Conservation (phyloP, 2,888 invertebrate genomes). For the Masnerella sp. region DNA sequence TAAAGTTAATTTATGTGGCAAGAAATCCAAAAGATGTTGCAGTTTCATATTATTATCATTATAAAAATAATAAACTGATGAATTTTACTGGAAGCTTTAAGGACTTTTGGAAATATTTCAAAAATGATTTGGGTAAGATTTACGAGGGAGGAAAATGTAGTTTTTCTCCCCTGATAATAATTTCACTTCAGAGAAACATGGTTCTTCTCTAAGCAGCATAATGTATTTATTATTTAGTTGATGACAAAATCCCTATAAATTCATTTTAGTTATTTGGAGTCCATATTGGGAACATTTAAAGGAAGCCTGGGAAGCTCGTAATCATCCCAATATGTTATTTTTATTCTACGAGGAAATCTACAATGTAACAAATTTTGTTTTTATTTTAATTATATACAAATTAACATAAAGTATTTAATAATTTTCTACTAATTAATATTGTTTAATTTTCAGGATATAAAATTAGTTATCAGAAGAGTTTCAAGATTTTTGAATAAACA, state of each 20-base stretch:
- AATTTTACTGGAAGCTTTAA: slow-evolving; percentile 65
- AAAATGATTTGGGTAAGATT: slow-evolving; percentile 67
- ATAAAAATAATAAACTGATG: slow-evolving; percentile 66
- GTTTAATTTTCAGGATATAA: slow-evolving; percentile 80
- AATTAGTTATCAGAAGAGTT: slow-evolving; percentile 80
- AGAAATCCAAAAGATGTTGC: slow-evolving; percentile 73
- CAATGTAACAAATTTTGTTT: background rate
- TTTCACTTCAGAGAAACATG: no score
- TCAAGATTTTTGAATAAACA: slow-evolving; percentile 82
- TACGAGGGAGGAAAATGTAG: no score
- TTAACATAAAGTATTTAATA: background rate
- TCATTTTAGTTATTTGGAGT: slow-evolving; percentile 82
- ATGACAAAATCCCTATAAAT: no score
- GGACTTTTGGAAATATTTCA: slow-evolving; percentile 67
- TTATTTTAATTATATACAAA: background rate
- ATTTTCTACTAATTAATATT: background rate
- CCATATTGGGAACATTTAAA: slow-evolving; percentile 89
- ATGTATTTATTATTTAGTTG: no score
- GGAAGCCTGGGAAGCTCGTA: slow-evolving; percentile 84
- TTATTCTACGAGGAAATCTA: slow-evolving; percentile 83
- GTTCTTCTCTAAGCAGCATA: no score
- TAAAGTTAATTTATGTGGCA: slow-evolving; percentile 70
- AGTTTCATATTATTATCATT: slow-evolving; percentile 69
- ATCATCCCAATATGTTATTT: slow-evolving; percentile 85
- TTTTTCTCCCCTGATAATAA: no score